Percentiles rank a stretch among this genome's conserved stretches.
Evolutionary conservation across 2,888 invertebrate genomes (phyloP).

Genomic region (Drosophila koepferae): DNA sequence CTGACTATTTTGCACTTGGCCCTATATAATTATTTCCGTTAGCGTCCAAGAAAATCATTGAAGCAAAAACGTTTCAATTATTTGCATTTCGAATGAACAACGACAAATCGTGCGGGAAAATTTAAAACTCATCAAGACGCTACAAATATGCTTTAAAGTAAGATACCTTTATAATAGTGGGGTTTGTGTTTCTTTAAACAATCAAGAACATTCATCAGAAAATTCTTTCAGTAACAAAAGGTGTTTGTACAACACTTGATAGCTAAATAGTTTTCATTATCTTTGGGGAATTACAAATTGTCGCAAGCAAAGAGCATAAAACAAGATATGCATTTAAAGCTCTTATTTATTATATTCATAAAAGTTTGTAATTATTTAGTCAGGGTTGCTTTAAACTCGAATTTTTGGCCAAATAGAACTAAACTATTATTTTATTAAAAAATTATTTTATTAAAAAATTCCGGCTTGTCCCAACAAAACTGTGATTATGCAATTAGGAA

Average conservation of each 20-base stretch:
- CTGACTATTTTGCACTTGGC: slow-evolving; percentile 38
- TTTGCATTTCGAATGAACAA: slow-evolving; percentile 28
- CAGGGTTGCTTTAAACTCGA: background rate
- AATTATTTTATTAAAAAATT: too few relatives aligned
- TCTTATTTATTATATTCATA: background rate
- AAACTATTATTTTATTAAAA: background rate
- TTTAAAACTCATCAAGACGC: background rate
- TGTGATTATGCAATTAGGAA: background rate
- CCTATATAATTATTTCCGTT: slow-evolving; percentile 47
- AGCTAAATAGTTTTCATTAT: background rate
- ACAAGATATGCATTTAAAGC: slow-evolving; percentile 1
- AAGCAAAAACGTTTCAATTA: slow-evolving; percentile 26
- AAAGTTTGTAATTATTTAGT: background rate
- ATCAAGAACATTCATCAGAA: background rate
- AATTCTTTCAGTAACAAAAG: background rate
- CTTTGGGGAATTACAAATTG: background rate
- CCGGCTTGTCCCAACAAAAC: too few relatives aligned
- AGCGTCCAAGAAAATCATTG: slow-evolving; percentile 15
- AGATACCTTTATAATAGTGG: too few relatives aligned
- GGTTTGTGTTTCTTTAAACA: too few relatives aligned
- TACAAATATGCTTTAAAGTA: background rate
- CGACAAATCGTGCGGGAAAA: background rate
- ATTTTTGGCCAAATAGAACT: background rate
- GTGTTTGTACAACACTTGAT: background rate
- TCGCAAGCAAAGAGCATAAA: background rate